Conservation (phyloP, 2,797 vertebrate species). For the Artibeus jamaicensis region DNA sequence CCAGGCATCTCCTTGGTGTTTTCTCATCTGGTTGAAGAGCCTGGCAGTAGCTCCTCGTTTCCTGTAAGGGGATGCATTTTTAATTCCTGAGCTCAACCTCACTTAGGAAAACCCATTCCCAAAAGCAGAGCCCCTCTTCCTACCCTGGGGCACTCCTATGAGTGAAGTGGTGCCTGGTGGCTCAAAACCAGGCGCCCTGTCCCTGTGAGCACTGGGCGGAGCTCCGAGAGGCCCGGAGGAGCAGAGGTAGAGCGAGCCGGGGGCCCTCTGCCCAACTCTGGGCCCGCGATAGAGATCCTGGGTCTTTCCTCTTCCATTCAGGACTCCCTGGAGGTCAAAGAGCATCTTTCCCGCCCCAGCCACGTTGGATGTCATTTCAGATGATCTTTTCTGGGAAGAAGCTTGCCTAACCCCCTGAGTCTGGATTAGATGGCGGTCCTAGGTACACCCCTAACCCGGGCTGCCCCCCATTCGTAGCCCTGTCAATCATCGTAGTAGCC, state of each 20-base stretch:
- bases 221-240: not conserved
- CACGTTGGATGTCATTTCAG: not conserved
- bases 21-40: slow-evolving; percentile 75
- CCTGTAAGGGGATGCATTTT: slow-evolving; percentile 73
- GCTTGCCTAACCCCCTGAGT: not conserved
- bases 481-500: not conserved
- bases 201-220: not conserved
- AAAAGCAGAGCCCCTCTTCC: not conserved
- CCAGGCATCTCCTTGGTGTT: slow-evolving; percentile 76
- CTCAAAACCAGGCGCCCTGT: not conserved
- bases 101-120: slow-evolving; percentile 30
- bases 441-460: not conserved
- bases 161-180: not conserved
- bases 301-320: not conserved
- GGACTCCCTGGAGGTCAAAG: not conserved
- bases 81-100: slow-evolving; percentile 71
- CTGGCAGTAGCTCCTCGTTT: slow-evolving; percentile 77
- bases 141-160: not conserved
- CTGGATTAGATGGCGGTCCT: not conserved
- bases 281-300: not conserved
- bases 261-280: not conserved
- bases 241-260: not conserved
- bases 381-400: not conserved
- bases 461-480: not conserved
- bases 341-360: rapidly evolving